Evolutionary conservation across 1,140 invertebrate genomes (phyloP), one percentile per base, ranked within the genome.

Genomic region (Hydropsyche tenuis): DNA sequence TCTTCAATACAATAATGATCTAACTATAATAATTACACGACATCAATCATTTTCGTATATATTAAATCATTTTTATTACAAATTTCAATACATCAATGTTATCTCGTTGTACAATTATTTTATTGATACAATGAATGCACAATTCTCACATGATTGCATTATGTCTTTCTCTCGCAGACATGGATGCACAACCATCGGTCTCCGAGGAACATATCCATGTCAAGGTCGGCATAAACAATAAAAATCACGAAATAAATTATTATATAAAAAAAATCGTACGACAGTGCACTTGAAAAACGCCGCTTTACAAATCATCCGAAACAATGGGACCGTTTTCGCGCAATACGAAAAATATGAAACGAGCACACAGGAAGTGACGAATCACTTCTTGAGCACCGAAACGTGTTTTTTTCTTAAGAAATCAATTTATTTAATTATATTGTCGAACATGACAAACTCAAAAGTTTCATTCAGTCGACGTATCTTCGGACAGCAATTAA

Each of bases 221-320:
- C 60, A 63, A 63, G 60, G 60, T 25, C 60, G 23, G 14, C 25
- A 23, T 27, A 16, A 53, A 22, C 14, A 25, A 63, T 63, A 25
- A 63, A 60, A 63, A 63, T 63, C 20, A 63, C 27, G 16, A 53
- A 18, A 53, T 53, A 18, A 9, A 20, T 53, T 4, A 18, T 53
- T 9, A 18, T 63, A 63, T 14, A 5, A 63, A 22, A 63, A 63
- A 63, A 51, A 63, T 16, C 4, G 23, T 63, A 63, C 23, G 48
- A 51, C 14, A 16, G 23, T 48, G 48, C 42, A 53, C 69, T 56
- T 71, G 48, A 71, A 70, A 70, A 60, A 42, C 45, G 18, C 51
- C 12, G 5, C 23, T 71, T 56, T 37, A 56, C 69, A 60, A 71
- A 71, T 56, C 69, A 56, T 71, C 69, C 56, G 69, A 71, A 30